Base-by-base conservation (phyloP, 2,888 invertebrate species). In the Drosophila emarginata region DNA sequence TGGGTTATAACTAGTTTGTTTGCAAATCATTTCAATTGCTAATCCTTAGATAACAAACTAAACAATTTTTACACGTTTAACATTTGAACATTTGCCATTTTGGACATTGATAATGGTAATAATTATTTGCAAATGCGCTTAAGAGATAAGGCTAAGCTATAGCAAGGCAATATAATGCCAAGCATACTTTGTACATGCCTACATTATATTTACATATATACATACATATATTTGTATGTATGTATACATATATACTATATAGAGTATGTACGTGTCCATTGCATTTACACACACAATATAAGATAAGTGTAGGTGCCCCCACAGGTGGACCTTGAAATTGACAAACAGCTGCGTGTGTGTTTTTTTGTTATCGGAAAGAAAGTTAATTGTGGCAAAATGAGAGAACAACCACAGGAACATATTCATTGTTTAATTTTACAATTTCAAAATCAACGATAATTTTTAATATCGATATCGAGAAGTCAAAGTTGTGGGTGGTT, bases 91-190 rank as follows among this genome's bases (percentile, higher is more conserved):
- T 71, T 59, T 70, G 70, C 59, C 63, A 67, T 61, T 78, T 71
- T 67, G 45, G 69, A 57, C 66, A 76, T 63, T 83, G 81, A 80
- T 86, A 74, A 77, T 70, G 68, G 59, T 60, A 40, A 28, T 37
- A 78, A 75, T 78, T 76, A 68, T 80, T 84, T 70, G 71, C 65
- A 86, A 80, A 80, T 75, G 73, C 63, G 84, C 72, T 80, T 74
- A 67, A 63, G 50, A 62, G 84, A 82, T 87, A 84, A 84, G 45
- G 76, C 80, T 23, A 36, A 45, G 62, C 63, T 71, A 60, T 65
- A 4, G 45, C 18, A 59, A 53, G 67, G 32, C 68, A 51, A 56
- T 28, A 40, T 32, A 67, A 69, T 61, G 26, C 45, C 37, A 37
- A 62, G 59, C 64, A 52, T 56, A 61, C 50, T 45, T 26, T 26